Base-by-base conservation (phyloP, 2,888 invertebrate genomes). In the Prosapia bicincta region DNA sequence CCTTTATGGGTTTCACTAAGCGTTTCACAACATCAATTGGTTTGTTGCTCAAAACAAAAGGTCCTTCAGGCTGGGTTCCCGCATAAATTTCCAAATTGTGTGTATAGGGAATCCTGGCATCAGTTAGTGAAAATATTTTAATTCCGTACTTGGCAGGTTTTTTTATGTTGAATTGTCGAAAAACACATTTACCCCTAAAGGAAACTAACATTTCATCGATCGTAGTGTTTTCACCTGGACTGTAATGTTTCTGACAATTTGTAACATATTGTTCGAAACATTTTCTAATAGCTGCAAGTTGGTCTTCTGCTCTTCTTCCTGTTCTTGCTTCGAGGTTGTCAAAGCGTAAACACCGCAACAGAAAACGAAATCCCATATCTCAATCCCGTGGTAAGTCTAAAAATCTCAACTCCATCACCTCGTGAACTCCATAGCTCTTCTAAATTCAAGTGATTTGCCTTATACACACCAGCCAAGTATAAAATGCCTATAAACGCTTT, bases 131-230 rank as follows among this genome's bases (percentile, higher is more conserved):
- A 0, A 83, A 84, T 68, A 78, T 77, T 78, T 82, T 81, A 5
- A 82, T 76, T 10, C 80, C 82, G 77, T 82, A 82, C 78, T 81
- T 82, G 15, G 79, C 79, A 25, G 82, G 82, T 77, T 83, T 83
- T 6, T 76, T 79, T n/a, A 82, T 80, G 10, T 82, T 82, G 73
- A 80, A 82, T 71, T 79, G 79, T 28, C 79, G 75, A 74, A 82
- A 81, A 26, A 72, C 77, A 74, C 80, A 81, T 70, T 79, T 74
- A 7, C 81, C 82, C 78, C 79, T 78, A 74, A 82, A 81, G 25
- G 80, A 71, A 25, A 79, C 77, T 72, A 82, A 66, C 77, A 79
- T 79, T 72, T 82, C 81, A 77, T 82, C 81, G 9, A 81, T 78
- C 13, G 81, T 81, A 7, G 79, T 68, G 75, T 81, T 74, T 76